Base-by-base conservation (phyloP, 2,888 invertebrate genomes). In the Himalopsyche kuldschensis region DNA sequence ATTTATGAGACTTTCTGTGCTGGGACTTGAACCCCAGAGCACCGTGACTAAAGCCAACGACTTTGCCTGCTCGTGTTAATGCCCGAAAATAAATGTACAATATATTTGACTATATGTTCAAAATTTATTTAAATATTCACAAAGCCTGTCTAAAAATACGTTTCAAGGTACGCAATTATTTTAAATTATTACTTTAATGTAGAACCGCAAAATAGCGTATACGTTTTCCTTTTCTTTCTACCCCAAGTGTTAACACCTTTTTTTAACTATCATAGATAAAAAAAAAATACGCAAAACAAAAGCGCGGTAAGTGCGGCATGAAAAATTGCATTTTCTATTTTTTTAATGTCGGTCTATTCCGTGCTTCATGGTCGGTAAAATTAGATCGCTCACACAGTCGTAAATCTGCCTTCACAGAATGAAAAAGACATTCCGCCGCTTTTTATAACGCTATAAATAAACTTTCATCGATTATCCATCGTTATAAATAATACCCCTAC, bases 371-470 rank as follows among this genome's bases (percentile, higher is more conserved):
- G 55, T n/a, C 32, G 82, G 69, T 47, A 79, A 78, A 78, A 82
- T 82, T 80, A 82, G 79, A 82, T 48, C 76, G 35, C 80, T 76
- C 41, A 31, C 30, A 24, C 15, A 48, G 78, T 80, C 84, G 80
- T 85, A 85, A 85, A 85, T 85, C 84, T 85, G 80, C 79, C 79
- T 47, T 24, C 80, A 48, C 79, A 82, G 82, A 83, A 85, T 83
- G 83, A 83, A 85, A 85, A 83, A 85, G 83, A 85, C 84, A 79
- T 85, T 85, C 79, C 77, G 80, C 79, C 82, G 41, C 83, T 83
- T 85, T 85, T 85, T 85, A 85, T 82, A 83, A 82, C 85, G 83
- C 78, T 75, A 82, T 85, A 85, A 85, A 85, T 85, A 85, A 85
- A 81, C 81, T 48, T 78, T 46, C 46, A 80, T 85, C 85, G 83